Conservation (phyloP, 2,113 vertebrate species). For the Pelobates fuscus region DNA sequence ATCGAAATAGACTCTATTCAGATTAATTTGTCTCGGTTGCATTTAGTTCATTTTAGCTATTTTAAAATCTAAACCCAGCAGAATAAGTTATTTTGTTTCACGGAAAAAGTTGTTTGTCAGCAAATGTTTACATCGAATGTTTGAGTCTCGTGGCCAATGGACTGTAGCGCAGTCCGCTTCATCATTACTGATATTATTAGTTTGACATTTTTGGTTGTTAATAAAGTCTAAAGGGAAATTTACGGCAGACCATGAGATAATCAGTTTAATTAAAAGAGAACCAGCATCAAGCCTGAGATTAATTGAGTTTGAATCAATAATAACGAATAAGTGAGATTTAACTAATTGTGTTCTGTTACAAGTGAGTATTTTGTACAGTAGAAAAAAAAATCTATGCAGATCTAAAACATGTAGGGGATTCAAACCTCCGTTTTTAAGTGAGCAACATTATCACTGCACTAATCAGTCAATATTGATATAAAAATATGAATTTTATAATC, state of each 20-base stretch:
- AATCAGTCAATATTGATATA: too few relatives aligned
- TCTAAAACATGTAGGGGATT: too few relatives aligned
- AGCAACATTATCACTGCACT: too few relatives aligned
- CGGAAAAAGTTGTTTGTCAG: constrained; percentile 29
- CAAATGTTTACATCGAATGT: constrained; percentile 18
- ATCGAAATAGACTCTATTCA: constrained; percentile 26
- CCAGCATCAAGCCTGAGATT: neutral
- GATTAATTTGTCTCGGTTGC: constrained; percentile 12
- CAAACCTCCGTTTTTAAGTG: too few relatives aligned
- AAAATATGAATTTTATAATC: too few relatives aligned
- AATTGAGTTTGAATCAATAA: neutral
- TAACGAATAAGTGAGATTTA: neutral
- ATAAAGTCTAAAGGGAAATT: constrained; percentile 36
- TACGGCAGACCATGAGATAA: constrained; percentile 9
- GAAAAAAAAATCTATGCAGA: too few relatives aligned
- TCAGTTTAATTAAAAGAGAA: constrained; percentile 26
- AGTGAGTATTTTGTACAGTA: too few relatives aligned
- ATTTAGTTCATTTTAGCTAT: constrained; percentile 12
- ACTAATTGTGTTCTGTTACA: neutral
- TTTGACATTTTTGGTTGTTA: constrained; percentile 34
- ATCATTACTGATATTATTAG: neutral
- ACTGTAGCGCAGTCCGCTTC: neutral
- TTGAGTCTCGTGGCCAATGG: neutral
- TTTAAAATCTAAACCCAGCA: constrained; percentile 31
- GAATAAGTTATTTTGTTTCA: constrained; percentile 34